Percentiles rank a stretch among this genome's conserved stretches.
Evolutionary conservation across 2,888 invertebrate genomes (phyloP).

Genomic region (Acanthacorydalis orientalis): DNA sequence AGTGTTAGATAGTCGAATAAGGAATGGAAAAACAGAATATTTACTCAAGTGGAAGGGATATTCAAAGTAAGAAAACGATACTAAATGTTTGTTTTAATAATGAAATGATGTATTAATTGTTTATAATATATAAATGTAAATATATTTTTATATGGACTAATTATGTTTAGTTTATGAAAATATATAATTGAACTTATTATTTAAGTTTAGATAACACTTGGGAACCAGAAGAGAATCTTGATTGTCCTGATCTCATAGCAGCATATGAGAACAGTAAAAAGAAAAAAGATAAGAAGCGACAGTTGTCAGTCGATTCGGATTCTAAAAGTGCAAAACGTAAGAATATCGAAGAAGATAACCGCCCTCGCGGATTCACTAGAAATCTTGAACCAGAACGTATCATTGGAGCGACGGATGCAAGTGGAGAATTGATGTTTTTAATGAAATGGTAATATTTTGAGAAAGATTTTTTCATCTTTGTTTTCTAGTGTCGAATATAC

Average conservation of each 20-base stretch:
- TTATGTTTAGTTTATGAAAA: not conserved
- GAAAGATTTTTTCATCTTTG: not conserved
- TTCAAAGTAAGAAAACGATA: slow-evolving; percentile 34
- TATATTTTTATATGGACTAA: too few species aligned
- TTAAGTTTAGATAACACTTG: slow-evolving; percentile 44
- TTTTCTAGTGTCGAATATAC: not conserved
- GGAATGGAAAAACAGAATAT: slow-evolving; percentile 52
- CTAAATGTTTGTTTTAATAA: not conserved
- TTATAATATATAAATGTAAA: not conserved
- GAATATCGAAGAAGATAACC: slow-evolving; percentile 23
- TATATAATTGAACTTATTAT: not conserved
- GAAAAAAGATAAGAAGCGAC: not conserved
- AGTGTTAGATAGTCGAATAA: slow-evolving; percentile 47
- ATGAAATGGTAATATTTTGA: slow-evolving; percentile 61
- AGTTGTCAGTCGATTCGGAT: slow-evolving; percentile 7
- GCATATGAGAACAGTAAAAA: slow-evolving; percentile 4
- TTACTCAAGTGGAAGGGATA: slow-evolving; percentile 50
- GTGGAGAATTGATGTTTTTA: slow-evolving; percentile 73
- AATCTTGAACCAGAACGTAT: slow-evolving; percentile 71
- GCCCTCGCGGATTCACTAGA: slow-evolving; percentile 58
- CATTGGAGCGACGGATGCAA: slow-evolving; percentile 78
- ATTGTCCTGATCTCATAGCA: slow-evolving; percentile 50
- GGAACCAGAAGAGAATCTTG: slow-evolving; percentile 68
- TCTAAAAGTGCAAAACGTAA: slow-evolving; percentile 20
- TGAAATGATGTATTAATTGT: not conserved